Base-by-base conservation (phyloP, 2,888 invertebrate genomes). In the Choreutis nemorana region DNA sequence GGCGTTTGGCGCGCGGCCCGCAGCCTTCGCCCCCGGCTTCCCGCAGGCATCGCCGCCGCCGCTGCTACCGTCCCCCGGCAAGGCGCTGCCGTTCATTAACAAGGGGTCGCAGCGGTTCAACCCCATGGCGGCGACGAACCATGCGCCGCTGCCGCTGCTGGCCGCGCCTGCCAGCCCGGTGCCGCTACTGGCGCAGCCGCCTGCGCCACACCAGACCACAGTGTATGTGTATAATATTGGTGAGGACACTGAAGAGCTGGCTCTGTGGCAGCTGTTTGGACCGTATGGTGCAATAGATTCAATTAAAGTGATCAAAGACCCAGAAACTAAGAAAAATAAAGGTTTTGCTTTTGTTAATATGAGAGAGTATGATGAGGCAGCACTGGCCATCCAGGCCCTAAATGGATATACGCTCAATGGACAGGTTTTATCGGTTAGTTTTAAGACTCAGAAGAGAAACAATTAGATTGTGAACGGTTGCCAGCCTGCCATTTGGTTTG, bases 341-440 rank as follows among this genome's bases (percentile, higher is more conserved):
- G 80, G 80, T 41, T 80, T 80, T 45, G 80, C 80, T 30, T 80
- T 80, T 48, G 78, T 80, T 28, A 80, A 80, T 54, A 80, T 80
- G 80, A 62, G 80, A 45, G 80, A 80, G 58, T 80, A 78, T 39
- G 79, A 79, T 40, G 80, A 80, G 63, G 80, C 80, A 11, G 73
- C 80, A 14, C 68, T 78, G 72, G 80, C 80, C 44, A 80, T 80
- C 43, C 79, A 78, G 58, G 73, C 77, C 30, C 73, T 80, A 53
- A 80, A 80, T 40, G 80, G 80, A 40, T 78, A 77, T 55, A 71
- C 79, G 65, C 78, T 80, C 65, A 80, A 79, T 45, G 80, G 79
- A 45, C 80, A 80, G 66, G 80, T 80, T 59, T 64, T 80, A 55
- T 79, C 80, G 29, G 80, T 80, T 72, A 80, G 77, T 67, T 80